A percentile compares a stretch with the other conserved stretches of the same genome.
These are phyloP conservation scores for Nomada ferruginata DNA, from an alignment of 2,888 invertebrate genomes.

Conservation along the genomic window DNA sequence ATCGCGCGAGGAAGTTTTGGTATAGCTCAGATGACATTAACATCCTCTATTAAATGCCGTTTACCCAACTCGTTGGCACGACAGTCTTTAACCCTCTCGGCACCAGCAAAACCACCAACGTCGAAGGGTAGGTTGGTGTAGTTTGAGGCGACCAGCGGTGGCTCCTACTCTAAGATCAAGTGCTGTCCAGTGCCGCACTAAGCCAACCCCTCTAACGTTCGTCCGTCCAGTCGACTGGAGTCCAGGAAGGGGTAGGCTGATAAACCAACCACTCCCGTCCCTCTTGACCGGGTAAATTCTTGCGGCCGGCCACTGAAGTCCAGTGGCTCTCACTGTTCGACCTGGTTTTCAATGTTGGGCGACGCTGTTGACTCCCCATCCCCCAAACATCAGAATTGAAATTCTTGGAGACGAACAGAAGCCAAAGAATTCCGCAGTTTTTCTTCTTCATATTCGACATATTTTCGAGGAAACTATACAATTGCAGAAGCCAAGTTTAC, in stretches of 20 bases:
- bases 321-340: constrained; percentile 70
- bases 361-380: neutral
- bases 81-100: constrained; percentile 77
- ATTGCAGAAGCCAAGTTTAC: too few relatives aligned
- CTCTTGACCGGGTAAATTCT: constrained; percentile 80
- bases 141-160: constrained; percentile 79
- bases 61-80: constrained; percentile 79
- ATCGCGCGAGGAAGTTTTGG: constrained; percentile 49
- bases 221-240: constrained; percentile 72
- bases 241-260: constrained; percentile 78
- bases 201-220: constrained; percentile 70
- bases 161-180: constrained; percentile 82
- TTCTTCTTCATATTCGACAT: neutral
- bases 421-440: neutral
- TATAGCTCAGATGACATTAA: constrained; percentile 62
- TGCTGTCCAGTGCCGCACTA: constrained; percentile 76
- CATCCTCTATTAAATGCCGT: constrained; percentile 80
- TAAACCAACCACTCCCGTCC: constrained; percentile 78
- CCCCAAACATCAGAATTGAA: neutral
- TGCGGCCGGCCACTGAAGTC: constrained; percentile 78
- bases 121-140: constrained; percentile 74
- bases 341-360: constrained; percentile 47
- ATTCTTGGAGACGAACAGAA: too few relatives aligned
- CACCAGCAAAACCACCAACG: constrained; percentile 78
- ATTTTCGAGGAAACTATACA: neutral